Base-by-base conservation (phyloP, 2,888 invertebrate species). In the Andricus quercusramuli region DNA sequence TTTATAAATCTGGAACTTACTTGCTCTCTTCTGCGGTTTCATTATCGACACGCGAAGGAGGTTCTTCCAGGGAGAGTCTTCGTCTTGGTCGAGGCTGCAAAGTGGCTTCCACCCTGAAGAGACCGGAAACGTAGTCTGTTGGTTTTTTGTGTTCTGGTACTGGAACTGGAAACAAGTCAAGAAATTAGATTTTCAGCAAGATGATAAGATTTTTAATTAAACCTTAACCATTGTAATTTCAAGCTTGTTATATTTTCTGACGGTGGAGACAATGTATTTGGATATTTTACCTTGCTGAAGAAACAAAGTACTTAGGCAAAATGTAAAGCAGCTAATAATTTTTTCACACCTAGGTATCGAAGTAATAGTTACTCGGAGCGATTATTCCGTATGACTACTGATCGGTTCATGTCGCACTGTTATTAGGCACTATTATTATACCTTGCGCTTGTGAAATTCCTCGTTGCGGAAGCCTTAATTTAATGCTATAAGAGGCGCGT, bases 91-190 rank as follows among this genome's bases (percentile, higher is more conserved):
- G 92, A 22, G 94, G 93, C 85, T 93, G 93, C 78, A 94, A 91
- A 51, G 93, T 93, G 77, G 94, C 93, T 86, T 95, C 94, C 83
- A 95, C 93, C 88, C 94, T 94, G 91, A 96, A 96, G 83, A 96
- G 91, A 78, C 95, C 96, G 86, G 94, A 93, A 87, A 96, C 95
- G 91, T 95, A 96, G 91, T 96, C 95, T 84, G 95, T 95, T 67
- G 95, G 94, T 87, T 95, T 95, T 90, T 95, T 96, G 89, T 95
- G 94, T 88, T 95, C 95, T 62, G 95, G 95, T 82, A 94, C 95
- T 89, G 95, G 95, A 90, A 95, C 95, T 95, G 90, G 78, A 74
- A 56, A 37, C n/a, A 32, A 56, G 17, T 74, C 13, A 5, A 32
- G 11, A 56, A 74, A 74, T 74, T 74, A 74, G 20, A 11, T 37